A percentile compares a stretch with the other conserved stretches of the same genome.
Conservation (phyloP, 2,797 vertebrate genomes). For the Pteronotus mesoamericanus region DNA sequence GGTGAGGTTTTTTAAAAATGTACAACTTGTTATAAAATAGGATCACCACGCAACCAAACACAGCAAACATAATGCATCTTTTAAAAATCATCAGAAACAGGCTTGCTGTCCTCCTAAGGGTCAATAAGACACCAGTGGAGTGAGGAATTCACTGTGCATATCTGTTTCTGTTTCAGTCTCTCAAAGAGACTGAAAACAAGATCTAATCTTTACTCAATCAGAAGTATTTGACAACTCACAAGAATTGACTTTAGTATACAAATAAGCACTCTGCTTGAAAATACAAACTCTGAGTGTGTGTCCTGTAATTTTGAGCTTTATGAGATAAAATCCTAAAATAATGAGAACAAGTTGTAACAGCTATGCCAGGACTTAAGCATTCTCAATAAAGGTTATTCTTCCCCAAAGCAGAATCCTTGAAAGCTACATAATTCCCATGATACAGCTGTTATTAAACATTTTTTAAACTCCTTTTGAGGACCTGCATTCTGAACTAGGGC, state of each 20-base stretch:
- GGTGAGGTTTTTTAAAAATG: not conserved
- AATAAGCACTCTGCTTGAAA: constrained; percentile 10
- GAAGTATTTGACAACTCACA: not conserved
- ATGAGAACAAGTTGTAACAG: constrained; percentile 7
- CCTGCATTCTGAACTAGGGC: not conserved
- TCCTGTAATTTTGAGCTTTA: not conserved
- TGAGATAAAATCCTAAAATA: not conserved
- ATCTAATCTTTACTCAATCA: not conserved
- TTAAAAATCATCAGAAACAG: constrained; percentile 26
- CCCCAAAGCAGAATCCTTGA: not conserved
- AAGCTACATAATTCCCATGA: not conserved
- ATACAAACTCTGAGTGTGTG: not conserved
- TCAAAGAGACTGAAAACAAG: not conserved
- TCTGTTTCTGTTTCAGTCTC: not conserved
- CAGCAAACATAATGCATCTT: not conserved
- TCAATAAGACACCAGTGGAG: not conserved
- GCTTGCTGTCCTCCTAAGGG: not conserved
- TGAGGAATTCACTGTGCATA: not conserved
- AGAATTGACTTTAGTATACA: not conserved
- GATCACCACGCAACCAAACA: not conserved
- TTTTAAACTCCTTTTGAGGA: not conserved
- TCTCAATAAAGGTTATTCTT: not conserved
- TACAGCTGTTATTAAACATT: not conserved
- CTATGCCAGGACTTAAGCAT: not conserved
- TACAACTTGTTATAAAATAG: constrained; percentile 18